Evolutionary conservation across 1,140 invertebrate genomes (phyloP).

Genomic region (Penaeus indicus): DNA sequence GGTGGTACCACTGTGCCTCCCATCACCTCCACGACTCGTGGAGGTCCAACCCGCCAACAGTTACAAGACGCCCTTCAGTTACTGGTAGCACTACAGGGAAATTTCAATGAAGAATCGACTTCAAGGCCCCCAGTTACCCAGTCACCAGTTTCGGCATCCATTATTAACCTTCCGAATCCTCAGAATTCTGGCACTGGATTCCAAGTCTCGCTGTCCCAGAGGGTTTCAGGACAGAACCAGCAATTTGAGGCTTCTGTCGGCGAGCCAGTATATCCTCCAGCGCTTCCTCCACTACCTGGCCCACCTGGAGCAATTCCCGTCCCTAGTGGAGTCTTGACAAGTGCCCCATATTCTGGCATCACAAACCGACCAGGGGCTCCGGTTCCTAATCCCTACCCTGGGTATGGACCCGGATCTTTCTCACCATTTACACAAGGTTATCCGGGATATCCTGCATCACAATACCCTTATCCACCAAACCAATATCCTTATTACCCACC

Average conservation of each 20-base stretch:
- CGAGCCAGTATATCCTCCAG: too few species aligned
- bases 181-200: too few species aligned
- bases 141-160: background rate
- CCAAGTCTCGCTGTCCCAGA: too few species aligned
- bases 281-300: too few species aligned
- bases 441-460: background rate
- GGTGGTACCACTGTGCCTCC: constrained; percentile 24
- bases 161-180: background rate
- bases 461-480: background rate
- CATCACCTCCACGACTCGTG: constrained; percentile 3
- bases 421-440: background rate
- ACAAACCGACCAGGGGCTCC: background rate
- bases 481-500: constrained; percentile 12
- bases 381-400: background rate
- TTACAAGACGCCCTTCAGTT: constrained; percentile 2
- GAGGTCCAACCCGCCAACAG: background rate
- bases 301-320: too few species aligned
- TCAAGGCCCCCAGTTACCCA: background rate
- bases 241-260: too few species aligned
- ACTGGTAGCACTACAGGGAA: constrained; percentile 1
- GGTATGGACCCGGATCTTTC: background rate
- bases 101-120: background rate
- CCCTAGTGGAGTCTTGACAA: too few species aligned
- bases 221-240: too few species aligned
- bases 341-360: background rate